Conservation (phyloP, 2,113 vertebrate species). For the Pollachius pollachius region DNA sequence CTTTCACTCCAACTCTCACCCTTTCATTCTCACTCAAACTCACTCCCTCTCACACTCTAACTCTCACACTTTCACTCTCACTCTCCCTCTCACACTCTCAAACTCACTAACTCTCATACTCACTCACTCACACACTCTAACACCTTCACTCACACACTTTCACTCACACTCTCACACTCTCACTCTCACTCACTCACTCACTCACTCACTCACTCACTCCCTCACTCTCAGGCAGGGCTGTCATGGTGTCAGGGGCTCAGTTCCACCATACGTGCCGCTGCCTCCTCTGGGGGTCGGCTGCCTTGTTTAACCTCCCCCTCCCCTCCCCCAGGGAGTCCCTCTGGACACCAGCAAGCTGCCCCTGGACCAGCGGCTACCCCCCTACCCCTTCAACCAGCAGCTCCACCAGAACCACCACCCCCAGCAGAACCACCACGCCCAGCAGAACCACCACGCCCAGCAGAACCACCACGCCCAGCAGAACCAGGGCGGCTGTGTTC, state of each 20-base stretch:
- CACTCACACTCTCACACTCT: slow-evolving; percentile 5
- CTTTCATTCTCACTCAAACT: slow-evolving; percentile 35
- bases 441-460: slow-evolving; percentile 60
- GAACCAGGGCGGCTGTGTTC: slow-evolving; percentile 15
- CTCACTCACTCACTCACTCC: slow-evolving; percentile 3
- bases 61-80: not conserved
- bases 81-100: not conserved
- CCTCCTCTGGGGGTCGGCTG: not conserved
- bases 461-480: slow-evolving; percentile 59
- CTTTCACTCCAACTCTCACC: slow-evolving; percentile 57
- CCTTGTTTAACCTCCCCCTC: not conserved
- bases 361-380: slow-evolving; percentile 81
- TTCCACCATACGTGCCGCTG: too few species aligned
- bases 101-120: not conserved
- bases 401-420: slow-evolving; percentile 61
- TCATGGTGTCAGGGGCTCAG: not conserved
- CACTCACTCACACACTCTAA: too few species aligned
- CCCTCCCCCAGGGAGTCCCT: slow-evolving; percentile 78
- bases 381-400: slow-evolving; percentile 77
- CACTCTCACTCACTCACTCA: slow-evolving; percentile 1
- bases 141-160: slow-evolving; percentile 73
- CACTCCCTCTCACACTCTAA: slow-evolving; percentile 6
- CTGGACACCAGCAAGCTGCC: slow-evolving; percentile 87
- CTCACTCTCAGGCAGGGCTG: not conserved
- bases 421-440: slow-evolving; percentile 29